A percentile compares a stretch with the other conserved stretches of the same genome.
These are phyloP conservation scores for Volucella inanis DNA, from an alignment of 2,888 invertebrate species.

Conservation along the genomic window DNA sequence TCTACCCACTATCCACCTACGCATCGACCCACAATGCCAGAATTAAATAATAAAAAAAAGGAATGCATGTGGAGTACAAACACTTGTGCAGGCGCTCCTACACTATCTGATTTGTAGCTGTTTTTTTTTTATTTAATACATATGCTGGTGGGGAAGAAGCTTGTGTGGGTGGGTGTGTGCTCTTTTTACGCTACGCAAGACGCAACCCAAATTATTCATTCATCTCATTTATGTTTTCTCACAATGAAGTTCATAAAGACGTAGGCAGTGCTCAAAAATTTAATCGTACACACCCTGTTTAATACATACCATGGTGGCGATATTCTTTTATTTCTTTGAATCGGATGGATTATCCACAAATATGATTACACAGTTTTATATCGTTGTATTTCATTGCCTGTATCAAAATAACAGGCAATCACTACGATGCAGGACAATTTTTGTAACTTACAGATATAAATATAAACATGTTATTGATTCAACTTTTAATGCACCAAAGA, in stretches of 20 bases:
- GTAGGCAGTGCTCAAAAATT: slow-evolving; percentile 21
- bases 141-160: neutral
- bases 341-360: slow-evolving; percentile 28
- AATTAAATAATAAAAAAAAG: slow-evolving; percentile 40
- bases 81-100: slow-evolving; percentile 2
- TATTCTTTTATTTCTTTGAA: slow-evolving; percentile 9
- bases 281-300: slow-evolving; percentile 40
- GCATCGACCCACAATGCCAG: slow-evolving; percentile 50
- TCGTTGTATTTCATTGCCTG: too few relatives aligned
- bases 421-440: too few relatives aligned
- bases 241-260: neutral
- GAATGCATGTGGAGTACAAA: slow-evolving; percentile 4
- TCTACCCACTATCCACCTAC: slow-evolving; percentile 48
- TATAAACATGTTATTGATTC: too few relatives aligned
- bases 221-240: slow-evolving; percentile 42
- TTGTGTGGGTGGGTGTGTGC: slow-evolving; percentile 43
- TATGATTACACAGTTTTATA: slow-evolving; percentile 1
- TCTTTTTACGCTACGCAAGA: slow-evolving; percentile 42
- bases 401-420: too few relatives aligned
- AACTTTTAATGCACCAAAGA: too few relatives aligned
- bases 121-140: slow-evolving; percentile 36
- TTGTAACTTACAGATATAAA: too few relatives aligned
- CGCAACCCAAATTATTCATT: slow-evolving; percentile 65
- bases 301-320: slow-evolving; percentile 9
- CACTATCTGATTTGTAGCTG: slow-evolving; percentile 36